Conservation (phyloP, 2,888 invertebrate species). For the Luffia ferchaultella region DNA sequence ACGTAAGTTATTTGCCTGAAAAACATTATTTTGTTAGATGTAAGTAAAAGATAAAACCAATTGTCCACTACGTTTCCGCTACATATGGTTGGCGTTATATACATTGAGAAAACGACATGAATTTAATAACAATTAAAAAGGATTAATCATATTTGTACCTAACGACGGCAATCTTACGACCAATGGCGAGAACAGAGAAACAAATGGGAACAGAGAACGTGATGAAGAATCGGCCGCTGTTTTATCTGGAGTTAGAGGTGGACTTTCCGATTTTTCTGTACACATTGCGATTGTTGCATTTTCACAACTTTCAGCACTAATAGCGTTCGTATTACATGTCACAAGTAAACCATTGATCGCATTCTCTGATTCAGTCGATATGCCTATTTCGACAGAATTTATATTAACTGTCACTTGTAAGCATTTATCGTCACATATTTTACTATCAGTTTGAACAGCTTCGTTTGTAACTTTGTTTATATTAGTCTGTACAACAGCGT, state of each 20-base stretch:
- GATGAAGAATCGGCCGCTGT: conserved; percentile 25
- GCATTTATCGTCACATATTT: conserved; percentile 27
- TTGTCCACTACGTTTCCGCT: background rate
- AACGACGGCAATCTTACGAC: conserved; percentile 54
- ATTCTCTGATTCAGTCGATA: too few relatives aligned
- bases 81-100: conserved; percentile 10
- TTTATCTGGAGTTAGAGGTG: conserved; percentile 49
- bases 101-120: conserved; percentile 24
- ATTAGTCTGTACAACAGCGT: conserved; percentile 39
- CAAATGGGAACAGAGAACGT: conserved; percentile 41
- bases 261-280: conserved; percentile 53
- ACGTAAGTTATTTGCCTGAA: conserved; percentile 86
- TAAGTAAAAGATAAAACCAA: background rate
- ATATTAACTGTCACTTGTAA: conserved; percentile 25
- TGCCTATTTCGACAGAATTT: background rate
- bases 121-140: conserved; percentile 14
- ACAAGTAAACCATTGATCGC: too few relatives aligned
- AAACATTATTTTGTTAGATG: conserved; percentile 54
- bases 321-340: too few relatives aligned
- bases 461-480: conserved; percentile 34
- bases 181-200: conserved; percentile 53
- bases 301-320: too few relatives aligned
- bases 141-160: too few relatives aligned
- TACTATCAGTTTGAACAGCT: conserved; percentile 32
- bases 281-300: too few relatives aligned